Evolutionary conservation across 1,140 invertebrate genomes (phyloP), one percentile per base, ranked within the genome.

Genomic region (Planococcus citri): DNA sequence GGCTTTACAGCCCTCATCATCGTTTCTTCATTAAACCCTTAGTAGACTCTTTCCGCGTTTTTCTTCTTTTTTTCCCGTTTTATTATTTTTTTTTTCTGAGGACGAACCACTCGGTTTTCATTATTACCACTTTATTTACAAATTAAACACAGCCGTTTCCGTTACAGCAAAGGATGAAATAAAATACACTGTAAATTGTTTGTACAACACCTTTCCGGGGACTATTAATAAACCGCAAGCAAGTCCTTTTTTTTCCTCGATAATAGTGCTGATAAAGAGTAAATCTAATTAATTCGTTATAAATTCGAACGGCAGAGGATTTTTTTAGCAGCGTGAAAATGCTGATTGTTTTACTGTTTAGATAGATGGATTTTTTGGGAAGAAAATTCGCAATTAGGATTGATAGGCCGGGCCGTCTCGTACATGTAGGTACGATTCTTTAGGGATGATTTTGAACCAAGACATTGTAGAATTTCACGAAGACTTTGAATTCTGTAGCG

Each of bases 71-170:
- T 64, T 64, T 64, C 22, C 3, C 8, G 60, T 22, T 58, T 58
- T 64, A 25, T 64, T 64, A 17, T 64, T 64, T 9, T 64, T 64
- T 27, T 64, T 27, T 64, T 24, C n/a, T 2, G 17, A 64, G 25
- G 25, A 64, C 9, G 21, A 64, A 25, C 60, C 60, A 64, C 60
- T 64, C 60, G 17, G 10, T 64, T 64, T 64, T 25, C 60, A 64
- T 64, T 64, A 64, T 64, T 64, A 25, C 60, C 60, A 64, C 60
- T 64, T 64, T 64, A 64, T 64, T 64, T 64, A 64, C 60, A 64
- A 64, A 64, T 64, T 64, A 64, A 64, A 64, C 60, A 64, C 60
- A 64, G 60, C 60, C 60, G 60, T 64, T 64, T 64, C 2, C 60
- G 60, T 20, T 24, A n/a, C n/a, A n/a, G 60, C 24, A 25, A 64